These are phyloP conservation scores for Tribolium castaneum DNA, from an alignment of 1,140 invertebrate species.

Conservation along the genomic window DNA sequence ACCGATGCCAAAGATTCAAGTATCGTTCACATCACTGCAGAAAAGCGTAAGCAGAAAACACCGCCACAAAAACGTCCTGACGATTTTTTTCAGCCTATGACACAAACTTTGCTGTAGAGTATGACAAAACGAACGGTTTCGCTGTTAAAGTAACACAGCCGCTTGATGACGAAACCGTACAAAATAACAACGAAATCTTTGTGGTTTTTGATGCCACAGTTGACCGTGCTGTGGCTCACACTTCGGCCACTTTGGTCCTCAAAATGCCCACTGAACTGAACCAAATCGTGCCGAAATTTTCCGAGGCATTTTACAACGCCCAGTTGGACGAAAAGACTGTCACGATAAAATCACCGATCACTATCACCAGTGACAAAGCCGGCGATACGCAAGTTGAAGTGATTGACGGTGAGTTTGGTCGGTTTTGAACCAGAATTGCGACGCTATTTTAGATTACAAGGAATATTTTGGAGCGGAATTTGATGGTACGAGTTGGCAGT, in stretches of 20 bases:
- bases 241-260: not conserved
- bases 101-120: not conserved
- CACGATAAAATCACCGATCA: not conserved
- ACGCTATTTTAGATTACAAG: not conserved
- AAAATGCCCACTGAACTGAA: constrained; percentile 6
- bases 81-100: not conserved
- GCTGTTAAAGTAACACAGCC: not conserved
- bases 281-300: constrained; percentile 39
- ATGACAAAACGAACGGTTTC: not conserved
- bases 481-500: not conserved
- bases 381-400: not conserved
- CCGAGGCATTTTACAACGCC: constrained; percentile 20
- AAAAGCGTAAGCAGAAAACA: not conserved
- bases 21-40: not conserved
- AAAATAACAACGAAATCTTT: not conserved
- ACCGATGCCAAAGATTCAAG: not conserved
- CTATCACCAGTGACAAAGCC: not conserved
- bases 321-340: constrained; percentile 1
- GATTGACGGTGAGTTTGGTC: not conserved
- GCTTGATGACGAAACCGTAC: not conserved
- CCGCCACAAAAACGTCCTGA: not conserved
- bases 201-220: not conserved
- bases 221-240: not conserved
- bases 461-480: not conserved
- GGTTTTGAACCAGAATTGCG: not conserved